Evolutionary conservation across 2,888 invertebrate species (phyloP).

Genomic region (Branchipolynoe longqiensis): DNA sequence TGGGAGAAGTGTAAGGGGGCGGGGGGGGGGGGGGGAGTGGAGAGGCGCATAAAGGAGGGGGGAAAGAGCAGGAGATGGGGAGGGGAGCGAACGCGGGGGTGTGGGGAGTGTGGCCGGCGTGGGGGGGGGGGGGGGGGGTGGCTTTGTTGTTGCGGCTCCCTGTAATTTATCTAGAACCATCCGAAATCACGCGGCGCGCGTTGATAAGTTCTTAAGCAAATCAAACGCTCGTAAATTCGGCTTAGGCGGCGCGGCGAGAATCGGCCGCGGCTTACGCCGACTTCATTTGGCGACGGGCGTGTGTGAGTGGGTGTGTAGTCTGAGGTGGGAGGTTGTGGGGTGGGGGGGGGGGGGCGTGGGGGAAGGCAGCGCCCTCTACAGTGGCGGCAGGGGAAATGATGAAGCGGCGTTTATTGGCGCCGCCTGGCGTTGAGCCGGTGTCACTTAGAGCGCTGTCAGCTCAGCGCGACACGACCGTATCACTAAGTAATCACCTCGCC

Average conservation of each 20-base stretch:
- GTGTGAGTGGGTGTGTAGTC: not conserved
- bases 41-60: no score
- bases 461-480: no score
- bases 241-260: not conserved
- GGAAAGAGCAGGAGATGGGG: no score
- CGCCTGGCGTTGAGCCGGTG: not conserved
- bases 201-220: slow-evolving; percentile 52
- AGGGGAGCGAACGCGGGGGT: no score
- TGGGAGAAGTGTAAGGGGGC: no score
- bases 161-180: slow-evolving; percentile 14
- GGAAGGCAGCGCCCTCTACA: not conserved
- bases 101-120: no score
- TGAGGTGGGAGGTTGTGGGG: not conserved
- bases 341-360: not conserved
- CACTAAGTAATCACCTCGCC: no score
- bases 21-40: no score
- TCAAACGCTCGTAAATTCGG: slow-evolving; percentile 43
- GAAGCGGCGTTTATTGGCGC: slow-evolving; percentile 43
- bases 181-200: slow-evolving; percentile 21
- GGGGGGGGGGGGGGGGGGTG: not conserved
- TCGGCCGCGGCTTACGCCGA: slow-evolving; percentile 9
- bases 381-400: slow-evolving; percentile 20
- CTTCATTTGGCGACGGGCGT: not conserved
- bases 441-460: slow-evolving; percentile 27
- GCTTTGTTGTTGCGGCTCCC: slow-evolving; percentile 3